Conservation (phyloP, 1,140 invertebrate species). For the Laupala kohalensis region DNA sequence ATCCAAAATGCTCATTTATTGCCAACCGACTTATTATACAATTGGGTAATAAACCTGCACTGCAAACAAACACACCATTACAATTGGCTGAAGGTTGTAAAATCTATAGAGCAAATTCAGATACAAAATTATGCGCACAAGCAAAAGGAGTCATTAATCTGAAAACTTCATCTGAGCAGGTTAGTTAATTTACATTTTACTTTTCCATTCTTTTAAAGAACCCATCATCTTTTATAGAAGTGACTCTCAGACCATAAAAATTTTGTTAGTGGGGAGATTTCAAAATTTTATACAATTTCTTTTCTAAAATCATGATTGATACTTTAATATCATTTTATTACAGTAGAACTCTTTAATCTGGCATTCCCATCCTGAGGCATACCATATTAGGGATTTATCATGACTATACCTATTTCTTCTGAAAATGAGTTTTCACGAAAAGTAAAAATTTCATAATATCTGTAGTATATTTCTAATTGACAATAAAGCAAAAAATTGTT, state of each 20-base stretch:
- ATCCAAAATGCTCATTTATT: constrained; percentile 2
- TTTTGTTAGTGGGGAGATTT: not conserved
- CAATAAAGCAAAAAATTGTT: too few species aligned
- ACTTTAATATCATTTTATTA: too few species aligned
- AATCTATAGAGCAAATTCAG: constrained; percentile 2
- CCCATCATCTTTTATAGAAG: too few species aligned
- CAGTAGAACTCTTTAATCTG: too few species aligned
- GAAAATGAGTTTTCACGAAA: too few species aligned
- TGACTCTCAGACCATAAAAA: too few species aligned
- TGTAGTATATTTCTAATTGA: too few species aligned
- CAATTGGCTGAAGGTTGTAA: not conserved
- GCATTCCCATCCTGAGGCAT: too few species aligned
- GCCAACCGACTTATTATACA: constrained; percentile 1
- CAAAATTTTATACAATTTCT: not conserved
- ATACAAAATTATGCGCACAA: not conserved
- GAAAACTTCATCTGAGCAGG: not conserved
- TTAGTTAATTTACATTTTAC: not conserved
- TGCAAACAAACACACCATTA: not conserved
- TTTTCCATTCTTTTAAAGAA: too few species aligned
- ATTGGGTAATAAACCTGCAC: not conserved
- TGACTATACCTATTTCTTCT: too few species aligned
- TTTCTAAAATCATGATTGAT: not conserved
- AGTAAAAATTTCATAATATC: too few species aligned
- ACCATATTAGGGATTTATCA: too few species aligned
- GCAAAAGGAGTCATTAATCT: not conserved